Evolutionary conservation across 2,888 invertebrate species (phyloP).

Genomic region (Chouioia cunea): DNA sequence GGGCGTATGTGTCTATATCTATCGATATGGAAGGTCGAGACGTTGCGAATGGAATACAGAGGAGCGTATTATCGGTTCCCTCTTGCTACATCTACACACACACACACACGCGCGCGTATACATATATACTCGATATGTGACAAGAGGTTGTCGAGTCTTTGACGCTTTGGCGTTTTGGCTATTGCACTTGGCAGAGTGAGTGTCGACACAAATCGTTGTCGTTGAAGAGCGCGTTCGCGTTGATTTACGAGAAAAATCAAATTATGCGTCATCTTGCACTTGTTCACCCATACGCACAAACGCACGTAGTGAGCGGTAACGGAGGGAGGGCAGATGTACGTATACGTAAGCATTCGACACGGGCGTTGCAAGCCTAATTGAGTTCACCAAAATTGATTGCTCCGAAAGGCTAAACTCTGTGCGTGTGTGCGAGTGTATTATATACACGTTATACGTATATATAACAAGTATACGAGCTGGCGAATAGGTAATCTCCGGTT

Average conservation of each 20-base stretch:
- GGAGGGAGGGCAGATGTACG: background rate
- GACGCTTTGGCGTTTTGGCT: slow-evolving; percentile 61
- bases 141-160: slow-evolving; percentile 41
- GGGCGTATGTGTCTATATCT: slow-evolving; percentile 46
- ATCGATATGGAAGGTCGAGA: slow-evolving; percentile 66
- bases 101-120: background rate
- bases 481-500: slow-evolving; percentile 33
- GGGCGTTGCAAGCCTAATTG: slow-evolving; percentile 21
- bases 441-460: too few species aligned
- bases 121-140: slow-evolving; percentile 51
- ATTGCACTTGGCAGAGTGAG: slow-evolving; percentile 5
- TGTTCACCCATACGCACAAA: background rate
- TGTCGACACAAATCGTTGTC: background rate
- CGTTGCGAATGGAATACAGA: slow-evolving; percentile 67
- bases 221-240: slow-evolving; percentile 9
- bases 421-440: too few species aligned
- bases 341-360: slow-evolving; percentile 11
- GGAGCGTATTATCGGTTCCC: slow-evolving; percentile 64
- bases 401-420: slow-evolving; percentile 2
- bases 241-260: slow-evolving; percentile 23
- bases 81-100: background rate
- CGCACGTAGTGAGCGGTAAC: background rate
- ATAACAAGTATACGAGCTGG: background rate
- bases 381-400: slow-evolving; percentile 8
- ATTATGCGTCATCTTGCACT: background rate